Evolutionary conservation across 2,797 vertebrate species (phyloP), one percentile per base, ranked within the genome.

Genomic region (Manis javanica): DNA sequence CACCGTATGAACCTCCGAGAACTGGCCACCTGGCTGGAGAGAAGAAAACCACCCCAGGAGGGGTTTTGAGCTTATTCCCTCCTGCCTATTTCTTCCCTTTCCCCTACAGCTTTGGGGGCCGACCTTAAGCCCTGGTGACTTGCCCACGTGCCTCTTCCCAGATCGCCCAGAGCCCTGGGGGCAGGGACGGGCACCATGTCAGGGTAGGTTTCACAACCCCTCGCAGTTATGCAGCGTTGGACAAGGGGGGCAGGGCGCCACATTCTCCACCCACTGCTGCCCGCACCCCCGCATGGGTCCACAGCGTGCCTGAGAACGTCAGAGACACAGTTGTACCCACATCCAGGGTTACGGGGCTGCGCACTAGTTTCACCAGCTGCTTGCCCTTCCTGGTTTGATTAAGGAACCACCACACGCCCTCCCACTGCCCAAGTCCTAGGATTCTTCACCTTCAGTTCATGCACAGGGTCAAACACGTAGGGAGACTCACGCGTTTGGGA

Each of bases 131-230:
- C 31, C 31, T 23, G 26, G 57, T 7, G 75, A 14, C 15, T 59
- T 6, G 14, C 59, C 26, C 16, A 37, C 10, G 0, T 5, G 10
- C 59, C 31, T 81, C 46, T 39, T 72, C 16, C 83, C 26, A 18
- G 11, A 9, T 79, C 78, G 23, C 51, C 61, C 29, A 66, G 77
- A 18, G 42, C 79, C 69, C 53, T 12, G 7, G 55, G 49, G 87
- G 42, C 66, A 64, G 42, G 87, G 42, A 29, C 26, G 51, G 75
- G 29, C 64, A 34, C 34, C 10, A 24, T 42, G 46, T 66, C 68
- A 11, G 26, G 8, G 85, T 77, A 31, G 24, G 81, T 95, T 93
- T 94, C 91, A 29, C 23, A 87, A 91, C 59, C 19, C 66, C 63
- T n/a, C 81, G n/a, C 84, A 75, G 37, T 84, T 64, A 90, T 39